A percentile compares a stretch with the other conserved stretches of the same genome.
Evolutionary conservation across 1,140 invertebrate species (phyloP).

Genomic region (Harpegnathos saltator): DNA sequence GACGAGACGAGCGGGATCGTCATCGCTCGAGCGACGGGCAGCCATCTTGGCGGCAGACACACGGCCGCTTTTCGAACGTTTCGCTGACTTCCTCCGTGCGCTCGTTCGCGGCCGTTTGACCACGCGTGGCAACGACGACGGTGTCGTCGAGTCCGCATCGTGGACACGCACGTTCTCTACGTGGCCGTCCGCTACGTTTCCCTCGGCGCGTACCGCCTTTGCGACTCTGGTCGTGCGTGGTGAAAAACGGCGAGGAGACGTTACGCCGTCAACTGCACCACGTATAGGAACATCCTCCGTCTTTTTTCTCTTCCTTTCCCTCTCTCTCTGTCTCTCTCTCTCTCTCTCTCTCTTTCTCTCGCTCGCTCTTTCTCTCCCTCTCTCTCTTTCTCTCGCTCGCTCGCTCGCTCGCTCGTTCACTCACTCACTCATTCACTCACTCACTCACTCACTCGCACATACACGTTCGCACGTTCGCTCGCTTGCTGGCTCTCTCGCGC

Average conservation of each 20-base stretch:
- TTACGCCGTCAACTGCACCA: slow-evolving; percentile 6
- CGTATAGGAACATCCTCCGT: slow-evolving; percentile 37
- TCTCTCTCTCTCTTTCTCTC: slow-evolving; percentile 3
- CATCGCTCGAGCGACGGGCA: slow-evolving; percentile 79
- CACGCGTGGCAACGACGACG: background rate
- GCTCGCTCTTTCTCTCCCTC: background rate
- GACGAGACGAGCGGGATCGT: slow-evolving; percentile 67
- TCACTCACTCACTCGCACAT: slow-evolving; percentile 3
- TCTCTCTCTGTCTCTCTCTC: background rate
- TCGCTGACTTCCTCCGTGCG: slow-evolving; percentile 56
- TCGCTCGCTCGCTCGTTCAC: slow-evolving; percentile 3
- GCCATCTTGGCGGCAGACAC: slow-evolving; percentile 79
- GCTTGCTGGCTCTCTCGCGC: slow-evolving; percentile 14
- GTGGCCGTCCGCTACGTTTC: background rate
- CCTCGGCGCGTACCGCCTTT: background rate
- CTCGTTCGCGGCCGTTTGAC: background rate
- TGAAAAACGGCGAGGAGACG: background rate
- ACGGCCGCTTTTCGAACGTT: slow-evolving; percentile 61
- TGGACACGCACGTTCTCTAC: background rate
- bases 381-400: background rate
- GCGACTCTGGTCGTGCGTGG: background rate
- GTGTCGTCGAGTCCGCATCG: background rate
- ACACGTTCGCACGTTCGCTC: background rate
- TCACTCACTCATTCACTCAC: background rate
- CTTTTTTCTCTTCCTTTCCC: slow-evolving; percentile 22